These are phyloP conservation scores for Aphelocoma coerulescens DNA, from an alignment of 2,113 vertebrate species.

Conservation along the genomic window DNA sequence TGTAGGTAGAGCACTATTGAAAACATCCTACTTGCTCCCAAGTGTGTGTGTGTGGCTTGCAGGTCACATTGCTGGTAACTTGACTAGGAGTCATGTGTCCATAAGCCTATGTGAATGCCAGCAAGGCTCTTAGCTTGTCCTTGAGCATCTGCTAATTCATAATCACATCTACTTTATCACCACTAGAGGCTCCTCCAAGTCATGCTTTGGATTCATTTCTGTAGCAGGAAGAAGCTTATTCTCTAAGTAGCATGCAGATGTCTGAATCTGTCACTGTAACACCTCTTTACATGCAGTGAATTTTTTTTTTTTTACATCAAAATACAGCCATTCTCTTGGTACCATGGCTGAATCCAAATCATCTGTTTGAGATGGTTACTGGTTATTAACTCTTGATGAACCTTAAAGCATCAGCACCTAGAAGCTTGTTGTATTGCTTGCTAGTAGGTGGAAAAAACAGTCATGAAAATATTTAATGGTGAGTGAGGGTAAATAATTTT, in stretches of 20 bases:
- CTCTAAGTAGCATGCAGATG: background rate
- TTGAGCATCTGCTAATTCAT: background rate
- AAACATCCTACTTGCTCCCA: background rate
- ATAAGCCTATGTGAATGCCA: background rate
- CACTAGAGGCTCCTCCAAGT: conserved; percentile 63
- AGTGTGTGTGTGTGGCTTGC: background rate
- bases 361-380: background rate
- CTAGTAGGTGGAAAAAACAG: background rate
- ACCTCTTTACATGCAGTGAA: background rate
- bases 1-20: background rate
- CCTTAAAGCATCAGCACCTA: background rate
- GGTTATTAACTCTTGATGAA: background rate
- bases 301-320: background rate
- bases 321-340: background rate
- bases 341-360: background rate
- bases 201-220: background rate
- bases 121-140: background rate
- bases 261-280: background rate
- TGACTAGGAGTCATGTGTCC: background rate
- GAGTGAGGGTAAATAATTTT: background rate
- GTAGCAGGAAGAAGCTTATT: background rate
- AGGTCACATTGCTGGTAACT: background rate
- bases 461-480: background rate
- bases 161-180: conserved; percentile 14
- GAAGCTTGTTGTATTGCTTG: background rate